Evolutionary conservation across 2,113 vertebrate species (phyloP).

Genomic region (Heliornis fulica): DNA sequence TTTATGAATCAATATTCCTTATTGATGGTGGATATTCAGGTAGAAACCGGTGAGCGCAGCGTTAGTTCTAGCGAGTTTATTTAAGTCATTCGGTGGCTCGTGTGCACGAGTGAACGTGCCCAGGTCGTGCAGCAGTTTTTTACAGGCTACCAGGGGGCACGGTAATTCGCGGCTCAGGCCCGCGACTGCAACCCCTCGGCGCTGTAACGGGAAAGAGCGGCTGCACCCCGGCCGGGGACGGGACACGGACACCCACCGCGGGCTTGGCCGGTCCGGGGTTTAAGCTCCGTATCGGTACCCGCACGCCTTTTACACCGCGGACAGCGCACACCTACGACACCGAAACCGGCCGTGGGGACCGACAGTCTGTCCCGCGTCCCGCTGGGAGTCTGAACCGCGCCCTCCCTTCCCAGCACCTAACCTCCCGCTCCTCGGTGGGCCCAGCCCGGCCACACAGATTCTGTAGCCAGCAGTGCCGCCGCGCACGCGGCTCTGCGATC

Average conservation of each 20-base stretch:
- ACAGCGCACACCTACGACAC: not conserved
- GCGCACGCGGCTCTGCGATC: too few relatives aligned
- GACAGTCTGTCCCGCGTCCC: too few relatives aligned
- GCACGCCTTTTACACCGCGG: rapidly evolving
- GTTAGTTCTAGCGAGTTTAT: not conserved
- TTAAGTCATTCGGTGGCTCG: not conserved
- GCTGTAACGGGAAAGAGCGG: too few relatives aligned
- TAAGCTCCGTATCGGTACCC: not conserved
- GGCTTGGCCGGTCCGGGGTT: not conserved
- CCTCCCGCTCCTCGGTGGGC: too few relatives aligned
- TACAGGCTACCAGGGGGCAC: too few relatives aligned
- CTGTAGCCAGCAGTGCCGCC: too few relatives aligned
- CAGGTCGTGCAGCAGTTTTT: too few relatives aligned
- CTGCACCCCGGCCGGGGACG: too few relatives aligned
- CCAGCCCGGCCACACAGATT: too few relatives aligned
- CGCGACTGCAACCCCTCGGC: rapidly evolving
- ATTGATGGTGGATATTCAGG: not conserved
- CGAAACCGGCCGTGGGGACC: too few relatives aligned
- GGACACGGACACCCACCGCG: not conserved
- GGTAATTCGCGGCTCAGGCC: rapidly evolving
- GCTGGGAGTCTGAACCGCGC: not conserved
- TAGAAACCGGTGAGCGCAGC: not conserved
- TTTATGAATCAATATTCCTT: not conserved
- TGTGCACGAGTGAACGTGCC: not conserved
- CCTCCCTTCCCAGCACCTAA: not conserved